Evolutionary conservation across 2,888 invertebrate genomes (phyloP).

Genomic region (Onthophagus sagittarius): DNA sequence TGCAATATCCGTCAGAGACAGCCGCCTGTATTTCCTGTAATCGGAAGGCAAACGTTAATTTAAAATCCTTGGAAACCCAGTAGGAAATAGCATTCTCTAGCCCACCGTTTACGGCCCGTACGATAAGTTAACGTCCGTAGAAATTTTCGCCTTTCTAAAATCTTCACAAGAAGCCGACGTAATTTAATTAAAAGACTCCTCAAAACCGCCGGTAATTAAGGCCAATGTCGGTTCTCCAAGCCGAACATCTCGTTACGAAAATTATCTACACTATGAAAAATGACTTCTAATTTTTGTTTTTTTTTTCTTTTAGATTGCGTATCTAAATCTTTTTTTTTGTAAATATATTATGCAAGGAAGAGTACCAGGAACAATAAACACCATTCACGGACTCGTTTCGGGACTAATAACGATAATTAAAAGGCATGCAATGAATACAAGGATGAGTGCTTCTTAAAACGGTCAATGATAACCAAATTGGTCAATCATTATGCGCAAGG

Average conservation of each 20-base stretch:
- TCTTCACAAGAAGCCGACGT: not conserved
- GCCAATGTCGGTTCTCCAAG: not conserved
- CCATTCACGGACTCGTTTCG: not conserved
- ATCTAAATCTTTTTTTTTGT: not conserved
- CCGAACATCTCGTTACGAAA: not conserved
- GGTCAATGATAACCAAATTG: not conserved
- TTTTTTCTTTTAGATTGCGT: not conserved
- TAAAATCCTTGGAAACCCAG: not conserved
- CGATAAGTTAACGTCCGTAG: not conserved
- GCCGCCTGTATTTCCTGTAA: constrained; percentile 12
- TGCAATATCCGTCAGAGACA: constrained; percentile 9
- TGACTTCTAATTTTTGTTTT: not conserved
- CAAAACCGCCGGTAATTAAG: not conserved
- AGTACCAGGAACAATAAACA: not conserved
- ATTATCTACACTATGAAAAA: not conserved
- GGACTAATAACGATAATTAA: not conserved
- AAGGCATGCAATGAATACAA: not conserved
- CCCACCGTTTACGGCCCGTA: not conserved
- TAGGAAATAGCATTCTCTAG: constrained; percentile 2
- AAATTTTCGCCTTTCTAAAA: not conserved
- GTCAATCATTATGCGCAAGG: not conserved
- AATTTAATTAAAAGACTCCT: not conserved
- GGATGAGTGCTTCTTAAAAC: not conserved
- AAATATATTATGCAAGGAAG: not conserved
- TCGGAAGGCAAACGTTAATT: constrained; percentile 6